phyloP scores from a whole-genome alignment of 2,888 invertebrate genomes.

The Drosophila parthenogenetica region DNA sequence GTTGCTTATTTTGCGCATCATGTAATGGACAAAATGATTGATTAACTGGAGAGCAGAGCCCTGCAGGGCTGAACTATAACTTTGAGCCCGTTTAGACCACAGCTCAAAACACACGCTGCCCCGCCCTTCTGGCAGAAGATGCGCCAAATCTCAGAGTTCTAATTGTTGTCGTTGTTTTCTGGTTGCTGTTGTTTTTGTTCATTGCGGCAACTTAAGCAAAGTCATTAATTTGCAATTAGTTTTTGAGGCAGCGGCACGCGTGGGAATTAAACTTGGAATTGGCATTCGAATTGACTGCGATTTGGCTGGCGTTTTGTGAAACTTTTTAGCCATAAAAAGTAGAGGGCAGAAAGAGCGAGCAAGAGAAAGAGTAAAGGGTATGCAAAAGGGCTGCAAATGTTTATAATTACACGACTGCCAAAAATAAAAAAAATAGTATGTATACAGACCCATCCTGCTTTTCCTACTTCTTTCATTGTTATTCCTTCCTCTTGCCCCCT shows the following conservation, averaged over 20 bases:
- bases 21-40: slow-evolving; percentile 77
- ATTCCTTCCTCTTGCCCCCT: slow-evolving; percentile 5
- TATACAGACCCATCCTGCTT: background rate
- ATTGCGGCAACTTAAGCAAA: slow-evolving; percentile 62
- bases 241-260: slow-evolving; percentile 69
- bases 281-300: slow-evolving; percentile 55
- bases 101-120: slow-evolving; percentile 19
- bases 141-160: slow-evolving; percentile 63
- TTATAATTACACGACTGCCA: slow-evolving; percentile 47
- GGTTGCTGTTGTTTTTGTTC: slow-evolving; percentile 35
- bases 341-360: slow-evolving; percentile 11
- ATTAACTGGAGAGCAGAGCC: slow-evolving; percentile 52
- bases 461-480: slow-evolving; percentile 11
- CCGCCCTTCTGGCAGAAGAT: slow-evolving; percentile 38
- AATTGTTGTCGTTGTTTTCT: slow-evolving; percentile 35
- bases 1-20: slow-evolving; percentile 45
- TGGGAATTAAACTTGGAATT: slow-evolving; percentile 69
- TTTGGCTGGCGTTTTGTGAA: slow-evolving; percentile 48
- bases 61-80: slow-evolving; percentile 31
- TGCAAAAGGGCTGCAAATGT: slow-evolving; percentile 42
- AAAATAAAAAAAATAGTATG: background rate
- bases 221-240: slow-evolving; percentile 81
- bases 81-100: slow-evolving; percentile 1
- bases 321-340: slow-evolving; percentile 29
- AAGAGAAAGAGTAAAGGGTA: slow-evolving; percentile 16